These are phyloP conservation scores for Oxytorus armatus DNA, from an alignment of 2,888 invertebrate genomes.

Conservation along the genomic window DNA sequence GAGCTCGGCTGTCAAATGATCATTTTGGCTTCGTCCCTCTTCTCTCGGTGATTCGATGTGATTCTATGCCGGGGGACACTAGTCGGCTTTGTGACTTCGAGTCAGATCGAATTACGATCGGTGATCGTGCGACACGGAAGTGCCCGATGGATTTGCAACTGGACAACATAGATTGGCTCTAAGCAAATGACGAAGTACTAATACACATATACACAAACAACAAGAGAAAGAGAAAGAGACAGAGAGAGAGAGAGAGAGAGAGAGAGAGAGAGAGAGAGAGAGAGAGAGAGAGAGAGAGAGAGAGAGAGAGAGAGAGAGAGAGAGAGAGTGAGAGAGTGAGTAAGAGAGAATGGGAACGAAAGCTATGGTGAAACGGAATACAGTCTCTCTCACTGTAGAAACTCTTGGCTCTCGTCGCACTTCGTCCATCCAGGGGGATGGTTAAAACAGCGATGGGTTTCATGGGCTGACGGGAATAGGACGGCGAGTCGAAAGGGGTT, in stretches of 20 bases:
- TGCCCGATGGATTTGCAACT: slow-evolving; percentile 72
- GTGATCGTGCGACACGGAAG: slow-evolving; percentile 74
- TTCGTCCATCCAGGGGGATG: slow-evolving; percentile 36
- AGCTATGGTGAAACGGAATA: too few relatives aligned
- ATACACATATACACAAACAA: slow-evolving; percentile 36
- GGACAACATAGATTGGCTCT: slow-evolving; percentile 78
- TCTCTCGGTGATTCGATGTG: slow-evolving; percentile 68
- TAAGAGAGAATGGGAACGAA: slow-evolving; percentile 51
- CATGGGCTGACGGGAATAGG: slow-evolving; percentile 32
- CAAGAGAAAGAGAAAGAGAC: slow-evolving; percentile 18
- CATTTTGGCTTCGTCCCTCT: slow-evolving; percentile 55
- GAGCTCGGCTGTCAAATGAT: slow-evolving; percentile 62
- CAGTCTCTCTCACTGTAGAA: slow-evolving; percentile 22
- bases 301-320: slow-evolving; percentile 33
- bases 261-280: slow-evolving; percentile 40
- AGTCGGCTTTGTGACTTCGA: slow-evolving; percentile 74
- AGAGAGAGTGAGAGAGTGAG: too few relatives aligned
- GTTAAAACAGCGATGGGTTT: slow-evolving; percentile 54
- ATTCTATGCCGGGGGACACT: too few relatives aligned
- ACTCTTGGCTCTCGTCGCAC: slow-evolving; percentile 17
- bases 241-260: slow-evolving; percentile 22
- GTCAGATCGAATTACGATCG: slow-evolving; percentile 81
- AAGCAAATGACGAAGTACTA: slow-evolving; percentile 82
- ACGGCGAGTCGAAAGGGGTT: slow-evolving; percentile 45
- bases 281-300: slow-evolving; percentile 32